phyloP scores from a whole-genome alignment of 1,140 invertebrate species.

The Lysiphlebus fabarum region DNA sequence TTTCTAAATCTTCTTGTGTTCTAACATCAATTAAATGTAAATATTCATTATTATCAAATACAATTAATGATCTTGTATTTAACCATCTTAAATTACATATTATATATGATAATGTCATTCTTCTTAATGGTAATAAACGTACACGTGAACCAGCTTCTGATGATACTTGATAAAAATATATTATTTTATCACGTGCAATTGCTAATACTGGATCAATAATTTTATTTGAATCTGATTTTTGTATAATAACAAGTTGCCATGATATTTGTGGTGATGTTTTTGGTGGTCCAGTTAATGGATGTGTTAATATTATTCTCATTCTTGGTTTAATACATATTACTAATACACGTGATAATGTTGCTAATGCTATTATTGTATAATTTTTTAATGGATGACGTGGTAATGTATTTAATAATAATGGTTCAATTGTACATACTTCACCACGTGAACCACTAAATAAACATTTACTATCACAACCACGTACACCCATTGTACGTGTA shows the following conservation, averaged over 20 bases:
- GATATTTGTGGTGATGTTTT: conserved; percentile 80
- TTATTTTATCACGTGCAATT: conserved; percentile 73
- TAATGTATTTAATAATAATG: conserved; percentile 69
- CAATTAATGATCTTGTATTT: conserved; percentile 79
- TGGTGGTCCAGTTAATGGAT: conserved; percentile 61
- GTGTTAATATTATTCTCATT: conserved; percentile 67
- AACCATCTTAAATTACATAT: conserved; percentile 82
- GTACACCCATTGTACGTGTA: conserved; percentile 82
- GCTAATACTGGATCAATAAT: conserved; percentile 83
- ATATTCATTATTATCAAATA: conserved; percentile 82
- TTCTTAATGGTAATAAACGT: conserved; percentile 64
- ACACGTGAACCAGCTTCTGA: conserved; percentile 55
- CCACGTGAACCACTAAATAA: conserved; percentile 91
- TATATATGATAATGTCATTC: conserved; percentile 66
- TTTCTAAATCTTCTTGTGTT: conserved; percentile 79
- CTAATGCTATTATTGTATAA: conserved; percentile 84
- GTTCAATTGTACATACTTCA: conserved; percentile 89
- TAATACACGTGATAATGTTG: conserved; percentile 87
- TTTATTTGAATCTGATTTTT: conserved; percentile 69
- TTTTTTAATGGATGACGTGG: conserved; percentile 70
- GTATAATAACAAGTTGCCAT: conserved; percentile 89
- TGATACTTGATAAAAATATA: conserved; percentile 77
- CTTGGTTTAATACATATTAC: conserved; percentile 81
- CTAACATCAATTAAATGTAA: conserved; percentile 86
- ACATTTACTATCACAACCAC: conserved; percentile 84